Conservation (phyloP, 1,140 invertebrate species). For the Adoxophyes honmai region DNA sequence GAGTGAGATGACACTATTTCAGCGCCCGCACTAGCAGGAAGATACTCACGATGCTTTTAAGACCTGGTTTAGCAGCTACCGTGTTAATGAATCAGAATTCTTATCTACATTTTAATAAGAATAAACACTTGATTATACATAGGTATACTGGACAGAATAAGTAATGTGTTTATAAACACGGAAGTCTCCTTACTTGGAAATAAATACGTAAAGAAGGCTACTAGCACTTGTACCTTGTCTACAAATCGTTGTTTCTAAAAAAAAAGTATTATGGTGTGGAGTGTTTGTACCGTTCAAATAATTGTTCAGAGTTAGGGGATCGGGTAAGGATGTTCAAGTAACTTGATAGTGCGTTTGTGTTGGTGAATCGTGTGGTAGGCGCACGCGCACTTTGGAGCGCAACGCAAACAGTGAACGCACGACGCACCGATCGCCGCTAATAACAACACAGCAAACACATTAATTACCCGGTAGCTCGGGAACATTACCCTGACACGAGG, state of each 20-base stretch:
- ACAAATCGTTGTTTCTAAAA: neutral
- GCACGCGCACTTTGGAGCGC: neutral
- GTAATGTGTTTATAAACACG: too few relatives aligned
- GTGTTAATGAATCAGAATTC: too few relatives aligned
- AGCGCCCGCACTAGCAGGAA: too few relatives aligned
- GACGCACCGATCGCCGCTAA: conserved; percentile 1
- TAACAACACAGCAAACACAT: conserved; percentile 11
- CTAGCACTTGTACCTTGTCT: too few relatives aligned
- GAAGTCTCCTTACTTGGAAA: too few relatives aligned
- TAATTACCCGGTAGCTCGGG: conserved; percentile 9
- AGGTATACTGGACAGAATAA: too few relatives aligned
- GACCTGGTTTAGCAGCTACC: too few relatives aligned
- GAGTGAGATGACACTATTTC: too few relatives aligned
- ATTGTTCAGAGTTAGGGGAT: neutral
- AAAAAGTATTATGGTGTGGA: neutral
- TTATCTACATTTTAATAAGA: too few relatives aligned
- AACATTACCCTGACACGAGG: conserved; percentile 10
- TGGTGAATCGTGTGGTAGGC: neutral
- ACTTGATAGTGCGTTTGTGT: conserved; percentile 2
- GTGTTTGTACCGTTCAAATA: neutral
- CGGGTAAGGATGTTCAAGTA: neutral
- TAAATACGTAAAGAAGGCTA: too few relatives aligned
- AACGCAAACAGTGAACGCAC: conserved; percentile 5
- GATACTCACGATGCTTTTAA: too few relatives aligned
- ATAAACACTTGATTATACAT: too few relatives aligned